Percentiles rank a stretch among this genome's conserved stretches.
Evolutionary conservation across 1,140 invertebrate species (phyloP).

Genomic region (Hestina assimilis): DNA sequence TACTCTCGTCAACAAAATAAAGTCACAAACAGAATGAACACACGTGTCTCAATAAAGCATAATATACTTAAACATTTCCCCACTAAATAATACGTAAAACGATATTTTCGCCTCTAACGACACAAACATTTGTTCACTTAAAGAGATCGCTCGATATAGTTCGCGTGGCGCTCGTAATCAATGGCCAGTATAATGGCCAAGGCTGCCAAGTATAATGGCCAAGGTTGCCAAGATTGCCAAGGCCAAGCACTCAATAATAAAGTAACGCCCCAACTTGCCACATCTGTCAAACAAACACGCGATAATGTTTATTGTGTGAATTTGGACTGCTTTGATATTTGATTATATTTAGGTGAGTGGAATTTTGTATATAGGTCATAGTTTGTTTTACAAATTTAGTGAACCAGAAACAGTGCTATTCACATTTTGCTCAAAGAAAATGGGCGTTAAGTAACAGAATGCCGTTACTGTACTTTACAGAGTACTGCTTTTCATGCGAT

Average conservation of each 20-base stretch:
- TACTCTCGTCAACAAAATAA: too few species aligned
- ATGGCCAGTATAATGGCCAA: constrained; percentile 7
- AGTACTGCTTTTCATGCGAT: too few species aligned
- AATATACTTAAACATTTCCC: background rate
- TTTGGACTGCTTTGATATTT: too few species aligned
- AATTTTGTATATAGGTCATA: too few species aligned
- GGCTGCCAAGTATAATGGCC: constrained; percentile 10
- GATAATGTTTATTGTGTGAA: background rate
- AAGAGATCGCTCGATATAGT: constrained; percentile 11
- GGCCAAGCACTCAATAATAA: constrained; percentile 3
- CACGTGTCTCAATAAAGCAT: background rate
- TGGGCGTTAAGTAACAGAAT: too few species aligned
- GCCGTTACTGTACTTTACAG: too few species aligned
- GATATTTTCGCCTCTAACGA: background rate
- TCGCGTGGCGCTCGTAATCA: constrained; percentile 12
- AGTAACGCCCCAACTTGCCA: background rate
- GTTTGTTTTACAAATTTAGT: too few species aligned
- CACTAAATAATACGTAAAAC: background rate
- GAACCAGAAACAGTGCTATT: too few species aligned
- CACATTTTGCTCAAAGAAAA: too few species aligned
- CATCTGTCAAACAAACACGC: constrained; percentile 15
- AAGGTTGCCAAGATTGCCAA: background rate
- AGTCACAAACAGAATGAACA: too few species aligned
- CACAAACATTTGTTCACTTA: constrained; percentile 1
- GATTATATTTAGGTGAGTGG: too few species aligned